phyloP scores from a whole-genome alignment of 2,888 invertebrate genomes.

The Adelognathus sp. region DNA sequence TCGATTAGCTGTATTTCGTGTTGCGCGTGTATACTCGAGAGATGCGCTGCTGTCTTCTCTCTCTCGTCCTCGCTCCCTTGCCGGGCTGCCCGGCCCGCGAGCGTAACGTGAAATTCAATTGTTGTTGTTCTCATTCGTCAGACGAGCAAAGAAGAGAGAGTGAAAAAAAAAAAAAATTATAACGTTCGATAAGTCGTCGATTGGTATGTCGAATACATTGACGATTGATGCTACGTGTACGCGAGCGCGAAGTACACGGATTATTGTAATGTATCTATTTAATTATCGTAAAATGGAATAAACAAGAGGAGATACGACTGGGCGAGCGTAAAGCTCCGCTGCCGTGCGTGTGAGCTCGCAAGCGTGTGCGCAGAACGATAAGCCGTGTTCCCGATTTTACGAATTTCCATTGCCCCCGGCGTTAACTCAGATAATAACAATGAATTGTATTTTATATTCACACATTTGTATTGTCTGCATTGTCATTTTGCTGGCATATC shows the following conservation, averaged over 20 bases:
- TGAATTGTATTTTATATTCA: background rate
- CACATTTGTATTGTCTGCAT: constrained; percentile 7
- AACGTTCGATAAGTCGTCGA: background rate
- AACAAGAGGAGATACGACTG: constrained; percentile 24
- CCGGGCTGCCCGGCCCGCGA: background rate
- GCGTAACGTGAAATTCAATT: background rate
- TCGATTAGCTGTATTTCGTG: constrained; percentile 9
- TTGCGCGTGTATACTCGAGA: background rate
- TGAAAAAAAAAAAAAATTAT: background rate
- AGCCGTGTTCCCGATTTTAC: background rate
- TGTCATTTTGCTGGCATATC: too few species aligned
- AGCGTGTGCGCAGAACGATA: background rate
- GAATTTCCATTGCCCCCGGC: constrained; percentile 28
- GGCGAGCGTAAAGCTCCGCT: background rate
- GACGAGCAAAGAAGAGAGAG: background rate
- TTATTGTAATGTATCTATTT: constrained; percentile 1
- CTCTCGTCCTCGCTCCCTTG: background rate
- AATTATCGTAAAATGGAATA: constrained; percentile 25
- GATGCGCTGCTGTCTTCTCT: background rate
- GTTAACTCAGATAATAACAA: too few species aligned
- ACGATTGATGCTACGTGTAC: background rate
- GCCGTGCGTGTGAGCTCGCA: background rate
- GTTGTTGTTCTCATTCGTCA: background rate
- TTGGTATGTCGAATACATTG: background rate
- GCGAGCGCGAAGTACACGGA: background rate